These are phyloP conservation scores for Argyresthia albistria DNA, from an alignment of 2,888 invertebrate genomes.

Conservation along the genomic window DNA sequence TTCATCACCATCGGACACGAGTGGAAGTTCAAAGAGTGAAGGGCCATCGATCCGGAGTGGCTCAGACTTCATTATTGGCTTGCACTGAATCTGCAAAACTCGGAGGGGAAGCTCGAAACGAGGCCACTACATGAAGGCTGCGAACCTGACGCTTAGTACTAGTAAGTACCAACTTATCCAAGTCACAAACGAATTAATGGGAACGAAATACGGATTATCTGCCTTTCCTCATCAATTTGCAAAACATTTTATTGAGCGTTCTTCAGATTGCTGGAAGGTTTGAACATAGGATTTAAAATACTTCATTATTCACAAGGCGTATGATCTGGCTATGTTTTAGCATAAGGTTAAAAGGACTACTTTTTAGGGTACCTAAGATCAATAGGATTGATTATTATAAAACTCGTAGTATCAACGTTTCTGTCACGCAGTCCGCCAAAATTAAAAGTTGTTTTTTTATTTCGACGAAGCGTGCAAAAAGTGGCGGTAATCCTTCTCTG, in stretches of 20 bases:
- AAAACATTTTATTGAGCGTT: background rate
- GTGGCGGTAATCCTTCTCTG: slow-evolving; percentile 14
- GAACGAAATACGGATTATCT: background rate
- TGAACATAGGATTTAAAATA: background rate
- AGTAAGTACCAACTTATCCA: no score
- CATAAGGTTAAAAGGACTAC: background rate
- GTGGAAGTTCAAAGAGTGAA: slow-evolving; percentile 48
- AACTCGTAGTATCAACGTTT: slow-evolving; percentile 39
- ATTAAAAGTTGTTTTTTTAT: slow-evolving; percentile 27
- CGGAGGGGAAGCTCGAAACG: slow-evolving; percentile 25
- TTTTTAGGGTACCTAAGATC: no score
- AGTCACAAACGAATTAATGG: no score
- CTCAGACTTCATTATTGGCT: slow-evolving; percentile 66
- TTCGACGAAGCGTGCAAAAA: slow-evolving; percentile 21
- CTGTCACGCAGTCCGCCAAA: slow-evolving; percentile 41
- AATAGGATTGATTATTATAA: slow-evolving; percentile 39
- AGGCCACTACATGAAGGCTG: background rate
- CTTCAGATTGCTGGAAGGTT: background rate
- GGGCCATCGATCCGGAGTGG: slow-evolving; percentile 54
- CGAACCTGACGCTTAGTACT: background rate
- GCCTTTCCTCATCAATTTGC: background rate
- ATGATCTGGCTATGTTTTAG: background rate
- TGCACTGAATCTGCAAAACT: slow-evolving; percentile 34
- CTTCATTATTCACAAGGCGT: background rate
- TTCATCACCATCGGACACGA: slow-evolving; percentile 41